phyloP scores from a whole-genome alignment of 2,888 invertebrate species.

The Apodemia hepburni region DNA sequence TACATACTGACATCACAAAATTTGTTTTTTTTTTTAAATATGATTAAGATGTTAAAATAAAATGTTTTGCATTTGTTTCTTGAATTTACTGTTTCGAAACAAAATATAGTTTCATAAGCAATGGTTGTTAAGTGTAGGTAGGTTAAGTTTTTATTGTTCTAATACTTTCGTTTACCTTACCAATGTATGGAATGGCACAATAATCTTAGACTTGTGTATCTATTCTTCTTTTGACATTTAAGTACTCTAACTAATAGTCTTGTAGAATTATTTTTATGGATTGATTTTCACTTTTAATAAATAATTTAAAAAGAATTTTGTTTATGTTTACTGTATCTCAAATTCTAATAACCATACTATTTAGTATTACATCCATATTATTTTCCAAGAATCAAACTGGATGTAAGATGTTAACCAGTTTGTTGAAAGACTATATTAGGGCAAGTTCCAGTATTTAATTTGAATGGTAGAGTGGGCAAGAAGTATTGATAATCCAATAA shows the following conservation, averaged over 20 bases:
- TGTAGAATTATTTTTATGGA: slow-evolving; percentile 67
- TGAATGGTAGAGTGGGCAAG: no score
- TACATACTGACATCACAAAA: slow-evolving; percentile 67
- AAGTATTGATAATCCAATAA: no score
- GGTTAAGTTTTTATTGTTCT: slow-evolving; percentile 33
- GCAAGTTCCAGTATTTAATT: no score
- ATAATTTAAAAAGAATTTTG: slow-evolving; percentile 49
- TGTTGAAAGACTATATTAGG: no score
- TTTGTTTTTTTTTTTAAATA: slow-evolving; percentile 41
- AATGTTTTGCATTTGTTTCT: slow-evolving; percentile 53
- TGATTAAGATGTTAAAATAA: slow-evolving; percentile 38
- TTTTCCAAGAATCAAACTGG: no score
- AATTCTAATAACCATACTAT: no score
- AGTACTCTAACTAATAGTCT: slow-evolving; percentile 58
- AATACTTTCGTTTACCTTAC: slow-evolving; percentile 29
- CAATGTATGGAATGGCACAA: slow-evolving; percentile 30
- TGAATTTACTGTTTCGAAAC: slow-evolving; percentile 52
- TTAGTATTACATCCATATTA: no score
- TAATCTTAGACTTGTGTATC: slow-evolving; percentile 27
- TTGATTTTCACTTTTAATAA: slow-evolving; percentile 74
- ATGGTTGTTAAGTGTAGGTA: slow-evolving; percentile 37
- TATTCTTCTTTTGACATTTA: slow-evolving; percentile 57
- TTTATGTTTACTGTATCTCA: no score
- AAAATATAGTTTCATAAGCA: slow-evolving; percentile 54
- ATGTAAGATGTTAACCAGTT: no score